Evolutionary conservation across 2,888 invertebrate species (phyloP).

Genomic region (Heliconius ethilla): DNA sequence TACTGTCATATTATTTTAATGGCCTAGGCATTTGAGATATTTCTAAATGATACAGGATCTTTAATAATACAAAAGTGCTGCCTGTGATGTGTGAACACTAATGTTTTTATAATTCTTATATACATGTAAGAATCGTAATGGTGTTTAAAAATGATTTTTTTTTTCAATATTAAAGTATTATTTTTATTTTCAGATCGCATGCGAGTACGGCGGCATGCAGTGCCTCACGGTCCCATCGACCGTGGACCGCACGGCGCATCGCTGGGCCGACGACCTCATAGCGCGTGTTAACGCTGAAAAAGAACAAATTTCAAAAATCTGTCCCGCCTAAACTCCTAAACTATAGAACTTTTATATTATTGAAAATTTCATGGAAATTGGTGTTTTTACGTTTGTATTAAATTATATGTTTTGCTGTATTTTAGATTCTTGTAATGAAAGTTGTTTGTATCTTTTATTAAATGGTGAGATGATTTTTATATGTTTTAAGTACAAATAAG

Average conservation of each 20-base stretch:
- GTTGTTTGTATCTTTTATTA: neutral
- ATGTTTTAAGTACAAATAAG: neutral
- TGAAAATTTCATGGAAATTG: neutral
- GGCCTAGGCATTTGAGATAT: neutral
- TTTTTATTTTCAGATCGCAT: constrained; percentile 79
- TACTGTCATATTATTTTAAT: too few relatives aligned
- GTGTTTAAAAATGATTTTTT: neutral
- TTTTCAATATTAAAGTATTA: neutral
- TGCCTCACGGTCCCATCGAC: constrained; percentile 92
- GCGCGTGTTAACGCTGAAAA: constrained; percentile 76
- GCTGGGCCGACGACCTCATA: constrained; percentile 85
- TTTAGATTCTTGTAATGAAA: neutral
- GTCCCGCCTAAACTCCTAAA: constrained; percentile 50
- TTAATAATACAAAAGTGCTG: constrained; percentile 27
- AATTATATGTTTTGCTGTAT: neutral
- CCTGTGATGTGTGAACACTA: too few relatives aligned
- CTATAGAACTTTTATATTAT: neutral
- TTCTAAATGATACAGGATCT: constrained; percentile 19
- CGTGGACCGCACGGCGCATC: constrained; percentile 90
- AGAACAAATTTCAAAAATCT: constrained; percentile 52
- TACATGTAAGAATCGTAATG: too few relatives aligned
- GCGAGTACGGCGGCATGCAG: constrained; percentile 95
- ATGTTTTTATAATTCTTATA: too few relatives aligned
- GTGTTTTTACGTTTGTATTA: neutral
- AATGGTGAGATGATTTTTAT: neutral